Conservation (phyloP, 2,113 vertebrate genomes). For the Barnardius zonarius region DNA sequence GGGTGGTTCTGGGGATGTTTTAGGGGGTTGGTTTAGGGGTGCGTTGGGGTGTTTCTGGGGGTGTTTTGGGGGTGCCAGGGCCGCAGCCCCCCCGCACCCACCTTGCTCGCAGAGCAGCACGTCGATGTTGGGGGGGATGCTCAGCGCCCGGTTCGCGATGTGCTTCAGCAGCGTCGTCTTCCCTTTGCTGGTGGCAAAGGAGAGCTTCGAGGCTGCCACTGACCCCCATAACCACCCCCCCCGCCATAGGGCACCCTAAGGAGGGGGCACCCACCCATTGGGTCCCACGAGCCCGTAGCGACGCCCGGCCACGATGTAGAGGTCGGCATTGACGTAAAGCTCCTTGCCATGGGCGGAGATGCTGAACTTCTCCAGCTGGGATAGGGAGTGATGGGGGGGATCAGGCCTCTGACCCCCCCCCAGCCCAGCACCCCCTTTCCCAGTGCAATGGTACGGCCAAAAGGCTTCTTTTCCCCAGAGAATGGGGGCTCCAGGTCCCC, state of each 20-base stretch:
- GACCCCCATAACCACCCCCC: too few species aligned
- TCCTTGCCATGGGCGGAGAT: constrained; percentile 94
- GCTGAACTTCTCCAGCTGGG: constrained; percentile 89
- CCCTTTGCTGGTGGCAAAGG: constrained; percentile 78
- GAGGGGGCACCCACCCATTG: constrained; percentile 79
- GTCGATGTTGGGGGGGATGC: constrained; percentile 92
- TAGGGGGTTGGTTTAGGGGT: too few species aligned
- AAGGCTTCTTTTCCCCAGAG: neutral
- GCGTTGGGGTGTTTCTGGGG: too few species aligned
- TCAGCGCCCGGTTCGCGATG: constrained; percentile 88
- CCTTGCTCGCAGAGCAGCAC: constrained; percentile 93
- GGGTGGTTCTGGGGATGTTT: too few species aligned
- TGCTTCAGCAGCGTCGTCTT: constrained; percentile 93
- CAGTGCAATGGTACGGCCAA: neutral
- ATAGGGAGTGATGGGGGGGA: neutral
- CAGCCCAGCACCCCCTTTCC: neutral
- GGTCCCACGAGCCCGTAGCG: constrained; percentile 92
- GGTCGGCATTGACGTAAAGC: constrained; percentile 89
- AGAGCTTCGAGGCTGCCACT: too few species aligned
- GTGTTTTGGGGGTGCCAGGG: neutral
- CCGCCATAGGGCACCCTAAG: too few species aligned
- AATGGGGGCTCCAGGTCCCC: too few species aligned
- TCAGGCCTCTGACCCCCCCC: neutral
- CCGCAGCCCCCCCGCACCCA: neutral
- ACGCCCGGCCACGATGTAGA: constrained; percentile 88